Base-by-base conservation (phyloP, 2,797 vertebrate species). In the Arnoldichthys spilopterus region DNA sequence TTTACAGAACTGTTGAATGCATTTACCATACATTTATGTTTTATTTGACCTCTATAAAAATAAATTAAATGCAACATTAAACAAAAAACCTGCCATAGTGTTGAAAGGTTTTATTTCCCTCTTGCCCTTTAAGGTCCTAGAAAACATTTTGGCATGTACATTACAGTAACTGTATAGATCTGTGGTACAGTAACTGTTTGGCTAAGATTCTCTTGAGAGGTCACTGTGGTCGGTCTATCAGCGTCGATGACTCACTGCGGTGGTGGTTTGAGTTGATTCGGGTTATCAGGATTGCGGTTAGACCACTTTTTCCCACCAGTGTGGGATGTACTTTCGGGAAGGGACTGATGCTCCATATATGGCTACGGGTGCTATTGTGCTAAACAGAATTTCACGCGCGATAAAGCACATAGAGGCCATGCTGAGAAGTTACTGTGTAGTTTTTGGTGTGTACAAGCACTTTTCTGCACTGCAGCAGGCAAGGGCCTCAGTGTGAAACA, bases 381-480 rank as follows among this genome's bases (percentile, higher is more conserved):
- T 58, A 66, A 54, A 49, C 40, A 40, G 45, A 76, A 81, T 72
- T 58, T 59, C 51, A 76, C 43, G 30, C 59, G 22, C 59, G 45
- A 67, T 72, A 72, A 72, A 72, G 59, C 49, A 63, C 51, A 64
- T 64, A 71, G 16, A 30, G 45, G 15, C 4, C 59, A 63, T 47
- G 58, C 34, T 77, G 40, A 51, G 43, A 77, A 28, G 1, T 13
- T 51, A 20, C 47, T 71, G 68, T 53, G 32, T 66, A 43, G 20
- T 13, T 66, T 24, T 66, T 12, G 24, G 34, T 13, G 4, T 43
- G 59, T 26, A 61, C 30, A 77, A 71, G 54, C 53, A 51, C 6
- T 58, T 63, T 77, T 71, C 58, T n/a, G 30, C 54, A 70, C 8
- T 51, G 43, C 56, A 78, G 30, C 56, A 71, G 61, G 43, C 5